A percentile compares a stretch with the other conserved stretches of the same genome.
Conservation (phyloP, 2,888 invertebrate species). For the Buathra laborator region DNA sequence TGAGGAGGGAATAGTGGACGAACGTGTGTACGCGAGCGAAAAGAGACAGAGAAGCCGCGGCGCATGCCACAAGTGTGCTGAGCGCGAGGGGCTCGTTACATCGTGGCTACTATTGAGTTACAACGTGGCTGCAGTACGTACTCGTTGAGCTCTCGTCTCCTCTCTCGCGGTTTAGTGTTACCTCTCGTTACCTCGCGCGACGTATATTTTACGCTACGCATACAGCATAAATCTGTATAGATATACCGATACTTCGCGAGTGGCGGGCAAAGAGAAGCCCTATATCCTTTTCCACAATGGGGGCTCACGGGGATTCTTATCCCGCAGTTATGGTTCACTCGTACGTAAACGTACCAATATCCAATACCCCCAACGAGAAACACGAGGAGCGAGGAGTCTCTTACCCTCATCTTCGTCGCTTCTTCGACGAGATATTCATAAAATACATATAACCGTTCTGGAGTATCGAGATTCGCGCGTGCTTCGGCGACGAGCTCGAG, state of each 20-base stretch:
- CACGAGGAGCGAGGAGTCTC: conserved; percentile 42
- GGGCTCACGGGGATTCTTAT: conserved; percentile 37
- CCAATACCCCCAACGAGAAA: conserved; percentile 39
- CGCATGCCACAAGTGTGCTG: conserved; percentile 84
- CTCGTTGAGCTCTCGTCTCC: conserved; percentile 62
- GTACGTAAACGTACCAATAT: conserved; percentile 43
- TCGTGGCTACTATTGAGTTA: conserved; percentile 79
- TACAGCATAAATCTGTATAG: conserved; percentile 7
- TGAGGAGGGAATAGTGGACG: neutral
- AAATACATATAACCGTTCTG: neutral
- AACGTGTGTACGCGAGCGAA: conserved; percentile 18
- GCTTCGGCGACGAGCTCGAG: neutral
- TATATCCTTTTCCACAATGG: conserved; percentile 66
- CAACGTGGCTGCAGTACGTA: conserved; percentile 69
- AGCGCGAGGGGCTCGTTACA: conserved; percentile 69
- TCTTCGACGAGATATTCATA: neutral
- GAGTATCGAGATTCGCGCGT: neutral
- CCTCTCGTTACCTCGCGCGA: conserved; percentile 71
- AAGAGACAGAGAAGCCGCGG: conserved; percentile 68
- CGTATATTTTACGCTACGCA: conserved; percentile 51
- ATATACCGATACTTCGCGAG: neutral
- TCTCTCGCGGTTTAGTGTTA: conserved; percentile 77
- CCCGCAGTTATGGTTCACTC: conserved; percentile 65
- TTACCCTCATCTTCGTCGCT: conserved; percentile 24
- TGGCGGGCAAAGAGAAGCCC: conserved; percentile 70